These are phyloP conservation scores for Cynodonichthys magdalenae DNA, from an alignment of 2,797 vertebrate species.

Conservation along the genomic window DNA sequence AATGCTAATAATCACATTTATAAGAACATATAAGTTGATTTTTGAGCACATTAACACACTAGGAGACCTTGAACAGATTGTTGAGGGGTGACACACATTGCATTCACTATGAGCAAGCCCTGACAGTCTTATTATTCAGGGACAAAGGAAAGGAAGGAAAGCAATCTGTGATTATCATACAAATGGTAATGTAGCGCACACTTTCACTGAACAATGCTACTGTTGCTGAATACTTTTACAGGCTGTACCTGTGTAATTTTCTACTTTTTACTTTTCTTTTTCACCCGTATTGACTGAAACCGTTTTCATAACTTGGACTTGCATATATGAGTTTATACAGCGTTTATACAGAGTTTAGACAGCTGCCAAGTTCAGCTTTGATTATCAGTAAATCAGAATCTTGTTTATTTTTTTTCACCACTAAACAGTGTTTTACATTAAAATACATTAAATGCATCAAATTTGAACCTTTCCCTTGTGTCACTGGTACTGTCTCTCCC, in stretches of 20 bases:
- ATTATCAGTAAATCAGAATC: constrained; percentile 14
- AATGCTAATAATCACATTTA: constrained; percentile 37
- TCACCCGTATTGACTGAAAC: neutral
- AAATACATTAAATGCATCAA: too few relatives aligned
- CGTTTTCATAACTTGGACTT: neutral
- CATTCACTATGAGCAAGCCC: constrained; percentile 44
- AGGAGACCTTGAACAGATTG: constrained; percentile 41
- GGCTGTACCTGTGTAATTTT: constrained; percentile 9
- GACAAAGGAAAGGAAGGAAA: constrained; percentile 44
- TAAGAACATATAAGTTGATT: constrained; percentile 23
- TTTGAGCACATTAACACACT: constrained; percentile 28
- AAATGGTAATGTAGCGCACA: constrained; percentile 42
- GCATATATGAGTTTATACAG: constrained; percentile 5
- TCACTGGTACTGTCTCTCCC: neutral
- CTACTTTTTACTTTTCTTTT: neutral
- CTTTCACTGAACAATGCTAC: constrained; percentile 22
- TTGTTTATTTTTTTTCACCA: neutral
- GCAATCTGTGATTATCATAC: constrained; percentile 62
- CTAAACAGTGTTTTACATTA: neutral
- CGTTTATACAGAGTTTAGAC: too few relatives aligned
- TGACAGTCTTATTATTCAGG: constrained; percentile 47
- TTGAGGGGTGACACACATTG: constrained; percentile 21
- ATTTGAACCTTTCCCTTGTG: too few relatives aligned
- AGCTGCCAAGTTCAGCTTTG: constrained; percentile 25
- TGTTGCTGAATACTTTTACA: constrained; percentile 9